Percentiles rank a stretch among this genome's conserved stretches.
Conservation (phyloP, 2,888 invertebrate species). For the Choreutis nemorana region DNA sequence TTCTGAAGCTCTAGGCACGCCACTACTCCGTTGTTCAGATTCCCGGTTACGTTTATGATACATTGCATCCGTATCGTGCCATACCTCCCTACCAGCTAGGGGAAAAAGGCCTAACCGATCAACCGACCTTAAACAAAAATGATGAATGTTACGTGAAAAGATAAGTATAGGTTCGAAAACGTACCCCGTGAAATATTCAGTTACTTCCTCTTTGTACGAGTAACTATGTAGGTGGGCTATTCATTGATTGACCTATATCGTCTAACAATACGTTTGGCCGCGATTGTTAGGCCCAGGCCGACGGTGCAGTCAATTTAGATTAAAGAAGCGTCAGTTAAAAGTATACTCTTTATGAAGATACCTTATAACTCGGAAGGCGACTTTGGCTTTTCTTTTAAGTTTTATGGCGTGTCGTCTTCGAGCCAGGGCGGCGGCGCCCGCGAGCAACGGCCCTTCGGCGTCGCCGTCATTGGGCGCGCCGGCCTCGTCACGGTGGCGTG, state of each 20-base stretch:
- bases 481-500: slow-evolving; percentile 13
- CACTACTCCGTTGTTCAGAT: too few relatives aligned
- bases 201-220: too few relatives aligned
- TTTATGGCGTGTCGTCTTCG: slow-evolving; percentile 56
- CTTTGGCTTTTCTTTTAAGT: slow-evolving; percentile 50
- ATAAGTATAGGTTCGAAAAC: too few relatives aligned
- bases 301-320: not conserved
- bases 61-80: too few relatives aligned
- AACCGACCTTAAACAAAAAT: too few relatives aligned
- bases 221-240: too few relatives aligned
- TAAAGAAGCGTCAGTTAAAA: not conserved
- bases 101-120: too few relatives aligned
- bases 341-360: slow-evolving; percentile 10
- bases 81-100: too few relatives aligned
- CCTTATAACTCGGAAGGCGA: slow-evolving; percentile 49
- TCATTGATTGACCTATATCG: slow-evolving; percentile 53
- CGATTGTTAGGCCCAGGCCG: slow-evolving; percentile 13
- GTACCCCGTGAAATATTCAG: too few relatives aligned
- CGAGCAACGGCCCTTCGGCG: slow-evolving; percentile 39
- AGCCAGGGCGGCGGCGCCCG: slow-evolving; percentile 50
- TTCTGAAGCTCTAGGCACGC: too few relatives aligned
- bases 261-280: slow-evolving; percentile 33
- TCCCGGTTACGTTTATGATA: too few relatives aligned
- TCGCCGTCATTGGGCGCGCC: slow-evolving; percentile 33
- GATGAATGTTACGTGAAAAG: too few relatives aligned